Evolutionary conservation across 2,797 vertebrate genomes (phyloP), one percentile per base, ranked within the genome.

Genomic region (Danio tinwini): DNA sequence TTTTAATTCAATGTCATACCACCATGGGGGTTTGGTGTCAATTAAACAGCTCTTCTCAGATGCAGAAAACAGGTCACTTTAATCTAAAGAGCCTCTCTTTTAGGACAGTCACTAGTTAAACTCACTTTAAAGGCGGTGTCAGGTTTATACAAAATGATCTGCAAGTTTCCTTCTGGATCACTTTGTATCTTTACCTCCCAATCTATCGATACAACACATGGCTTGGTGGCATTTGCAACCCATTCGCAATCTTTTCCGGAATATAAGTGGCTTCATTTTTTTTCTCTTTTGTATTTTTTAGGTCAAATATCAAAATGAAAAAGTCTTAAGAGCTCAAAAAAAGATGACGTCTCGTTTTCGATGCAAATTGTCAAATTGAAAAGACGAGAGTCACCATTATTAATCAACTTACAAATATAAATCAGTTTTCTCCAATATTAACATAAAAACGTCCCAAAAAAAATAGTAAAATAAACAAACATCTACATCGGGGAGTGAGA

Each of bases 351-450:
- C 74, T 62, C 80, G 63, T 83, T 77, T 80, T 53, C 85, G 85
- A 83, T 84, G 81, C 67, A 82, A 58, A 83, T 85, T 80, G 87
- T 70, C 85, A 84, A 52, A 76, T 80, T 82, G 65, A 76, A 80
- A 76, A 85, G 84, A 52, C 61, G 84, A 39, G 85, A 39, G 64
- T 84, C 81, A 91, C 74, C 77, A 80, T 87, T 90, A 91, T 89
- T 90, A 91, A 93, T 91, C 85, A 87, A 85, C 82, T 92, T 94
- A 94, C 89, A 94, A 94, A 95, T 94, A 95, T 94, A 95, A 92
- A 94, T 91, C 90, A 70, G 84, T 91, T 93, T 91, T 91, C 85
- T 88, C 68, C 84, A 90, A 92, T 91, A 92, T 88, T 81, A 93
- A 92, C 91, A 92, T 50, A 73, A 93, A 90, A 92, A 81, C 56